Conservation (phyloP, 2,888 invertebrate genomes). For the Glaucopsyche alexis region DNA sequence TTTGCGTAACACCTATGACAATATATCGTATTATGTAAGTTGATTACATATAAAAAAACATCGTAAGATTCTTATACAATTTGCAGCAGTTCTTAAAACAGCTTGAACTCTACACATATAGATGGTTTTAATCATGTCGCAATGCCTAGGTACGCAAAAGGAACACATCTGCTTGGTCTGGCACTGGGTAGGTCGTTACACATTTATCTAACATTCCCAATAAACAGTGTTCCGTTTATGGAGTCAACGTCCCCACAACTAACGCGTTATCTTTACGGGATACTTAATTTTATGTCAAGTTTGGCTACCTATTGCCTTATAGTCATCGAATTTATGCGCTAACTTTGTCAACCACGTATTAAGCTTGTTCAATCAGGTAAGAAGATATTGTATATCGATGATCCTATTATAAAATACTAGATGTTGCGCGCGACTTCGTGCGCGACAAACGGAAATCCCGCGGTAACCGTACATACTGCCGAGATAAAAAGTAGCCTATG, state of each 20-base stretch:
- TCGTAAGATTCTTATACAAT: no score
- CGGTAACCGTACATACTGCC: no score
- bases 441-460: no score
- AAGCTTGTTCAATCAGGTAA: conserved; percentile 13
- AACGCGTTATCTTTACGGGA: conserved; percentile 25
- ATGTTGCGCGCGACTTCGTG: no score
- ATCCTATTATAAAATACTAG: not conserved
- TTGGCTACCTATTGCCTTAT: conserved; percentile 4
- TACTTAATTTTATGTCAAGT: conserved; percentile 21
- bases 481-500: no score
- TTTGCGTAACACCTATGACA: no score
- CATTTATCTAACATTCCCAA: conserved; percentile 24
- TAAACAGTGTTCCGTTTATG: conserved; percentile 20
- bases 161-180: conserved; percentile 20
- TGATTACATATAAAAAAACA: no score
- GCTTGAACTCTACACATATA: no score
- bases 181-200: not conserved
- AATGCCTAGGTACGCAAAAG: not conserved
- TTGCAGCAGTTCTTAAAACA: no score
- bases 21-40: no score
- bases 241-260: not conserved
- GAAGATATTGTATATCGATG: conserved; percentile 22
- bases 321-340: conserved; percentile 20
- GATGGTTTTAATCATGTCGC: not conserved
- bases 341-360: conserved; percentile 17